Conservation (phyloP, 2,797 vertebrate species). For the Hyperoplus lanceolatus region DNA sequence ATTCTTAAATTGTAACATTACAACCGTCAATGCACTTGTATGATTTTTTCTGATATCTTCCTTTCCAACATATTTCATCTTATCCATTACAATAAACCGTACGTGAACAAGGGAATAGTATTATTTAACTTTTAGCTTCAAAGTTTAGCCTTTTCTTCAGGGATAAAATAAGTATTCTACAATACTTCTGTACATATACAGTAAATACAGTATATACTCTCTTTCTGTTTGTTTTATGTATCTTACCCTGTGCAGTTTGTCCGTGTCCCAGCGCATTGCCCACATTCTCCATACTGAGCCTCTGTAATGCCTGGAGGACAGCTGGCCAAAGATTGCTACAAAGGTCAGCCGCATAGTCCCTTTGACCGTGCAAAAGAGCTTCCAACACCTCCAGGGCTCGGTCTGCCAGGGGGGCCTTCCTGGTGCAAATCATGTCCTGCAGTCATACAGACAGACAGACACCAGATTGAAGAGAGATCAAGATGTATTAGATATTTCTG, state of each 20-base stretch:
- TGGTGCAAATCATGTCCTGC: conserved; percentile 88
- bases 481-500: conserved; percentile 7
- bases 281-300: conserved; percentile 64
- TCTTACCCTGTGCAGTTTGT: conserved; percentile 57
- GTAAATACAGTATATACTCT: background rate
- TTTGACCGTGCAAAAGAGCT: conserved; percentile 80
- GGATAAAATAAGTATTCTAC: background rate
- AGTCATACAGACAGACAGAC: conserved; percentile 21
- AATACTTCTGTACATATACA: background rate
- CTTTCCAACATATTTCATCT: background rate
- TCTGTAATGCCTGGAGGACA: conserved; percentile 90
- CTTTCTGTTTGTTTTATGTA: background rate
- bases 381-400: conserved; percentile 85
- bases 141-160: background rate
- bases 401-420: conserved; percentile 80
- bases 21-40: background rate
- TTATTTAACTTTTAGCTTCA: background rate
- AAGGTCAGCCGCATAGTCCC: conserved; percentile 76
- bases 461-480: background rate
- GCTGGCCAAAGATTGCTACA: conserved; percentile 84
- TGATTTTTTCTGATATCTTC: background rate
- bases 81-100: background rate
- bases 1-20: background rate
- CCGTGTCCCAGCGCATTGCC: conserved; percentile 38
- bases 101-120: background rate